phyloP scores from a whole-genome alignment of 2,888 invertebrate genomes.

The Amphimallon solstitiale region DNA sequence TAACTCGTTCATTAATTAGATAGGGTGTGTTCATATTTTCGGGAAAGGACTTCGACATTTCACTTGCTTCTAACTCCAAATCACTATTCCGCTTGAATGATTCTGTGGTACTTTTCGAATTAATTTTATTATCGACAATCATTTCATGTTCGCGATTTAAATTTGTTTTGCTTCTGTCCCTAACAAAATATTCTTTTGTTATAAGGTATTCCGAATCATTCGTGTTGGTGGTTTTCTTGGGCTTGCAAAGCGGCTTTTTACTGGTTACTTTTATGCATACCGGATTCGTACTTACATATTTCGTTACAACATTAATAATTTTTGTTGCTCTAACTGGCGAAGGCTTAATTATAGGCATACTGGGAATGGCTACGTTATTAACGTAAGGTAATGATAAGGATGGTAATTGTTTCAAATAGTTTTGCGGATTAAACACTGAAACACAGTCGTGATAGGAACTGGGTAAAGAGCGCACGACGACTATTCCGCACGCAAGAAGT shows the following conservation, averaged over 20 bases:
- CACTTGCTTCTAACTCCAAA: slow-evolving; percentile 48
- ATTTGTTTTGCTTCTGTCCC: slow-evolving; percentile 33
- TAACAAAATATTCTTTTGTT: slow-evolving; percentile 58
- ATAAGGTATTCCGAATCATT: slow-evolving; percentile 52
- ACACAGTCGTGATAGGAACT: slow-evolving; percentile 51
- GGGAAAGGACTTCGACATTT: slow-evolving; percentile 43
- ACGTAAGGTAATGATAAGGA: slow-evolving; percentile 57
- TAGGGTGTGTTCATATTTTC: slow-evolving; percentile 50
- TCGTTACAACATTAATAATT: slow-evolving; percentile 58
- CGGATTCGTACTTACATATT: slow-evolving; percentile 58
- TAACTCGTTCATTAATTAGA: slow-evolving; percentile 47
- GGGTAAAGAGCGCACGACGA: slow-evolving; percentile 23
- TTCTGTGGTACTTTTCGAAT: not conserved
- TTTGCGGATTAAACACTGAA: slow-evolving; percentile 56
- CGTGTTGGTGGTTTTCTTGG: slow-evolving; percentile 39
- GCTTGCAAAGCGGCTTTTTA: slow-evolving; percentile 45
- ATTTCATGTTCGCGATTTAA: slow-evolving; percentile 24
- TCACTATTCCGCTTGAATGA: not conserved
- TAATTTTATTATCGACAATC: not conserved
- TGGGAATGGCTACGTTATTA: slow-evolving; percentile 54
- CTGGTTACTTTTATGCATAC: slow-evolving; percentile 59
- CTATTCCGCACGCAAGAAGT: slow-evolving; percentile 20
- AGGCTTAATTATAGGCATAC: slow-evolving; percentile 51
- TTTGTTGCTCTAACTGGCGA: slow-evolving; percentile 57
- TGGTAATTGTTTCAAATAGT: slow-evolving; percentile 57